Evolutionary conservation across 2,797 vertebrate species (phyloP).

Genomic region (Muscicapa striata): DNA sequence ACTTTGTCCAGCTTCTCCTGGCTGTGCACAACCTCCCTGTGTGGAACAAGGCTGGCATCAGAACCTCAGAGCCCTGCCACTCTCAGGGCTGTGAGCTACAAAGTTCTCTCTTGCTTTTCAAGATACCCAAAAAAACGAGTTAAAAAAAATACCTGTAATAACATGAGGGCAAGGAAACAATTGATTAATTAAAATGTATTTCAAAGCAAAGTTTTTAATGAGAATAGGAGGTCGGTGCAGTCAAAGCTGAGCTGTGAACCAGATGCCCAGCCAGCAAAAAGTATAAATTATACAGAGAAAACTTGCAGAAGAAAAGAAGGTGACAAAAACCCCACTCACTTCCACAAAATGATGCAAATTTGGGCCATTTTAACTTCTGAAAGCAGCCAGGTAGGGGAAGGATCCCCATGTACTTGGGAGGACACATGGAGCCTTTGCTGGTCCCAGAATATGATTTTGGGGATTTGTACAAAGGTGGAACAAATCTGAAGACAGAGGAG

Average conservation of each 20-base stretch:
- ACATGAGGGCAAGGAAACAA: accelerated
- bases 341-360: slow-evolving; percentile 8
- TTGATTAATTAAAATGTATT: accelerated
- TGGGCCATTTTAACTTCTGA: background rate
- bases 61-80: background rate
- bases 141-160: background rate
- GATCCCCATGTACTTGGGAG: background rate
- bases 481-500: background rate
- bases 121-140: background rate
- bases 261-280: background rate
- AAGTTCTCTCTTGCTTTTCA: background rate
- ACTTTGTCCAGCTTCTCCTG: background rate
- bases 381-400: background rate
- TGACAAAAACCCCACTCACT: background rate
- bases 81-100: accelerated
- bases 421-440: background rate
- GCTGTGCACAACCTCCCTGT: background rate
- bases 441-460: background rate
- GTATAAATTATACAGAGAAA: background rate
- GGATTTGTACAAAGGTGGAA: slow-evolving; percentile 31
- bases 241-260: background rate
- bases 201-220: background rate
- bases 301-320: background rate
- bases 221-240: background rate
- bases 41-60: background rate